phyloP scores from a whole-genome alignment of 2,888 invertebrate species.

The Pyrocoelia pectoralis region DNA sequence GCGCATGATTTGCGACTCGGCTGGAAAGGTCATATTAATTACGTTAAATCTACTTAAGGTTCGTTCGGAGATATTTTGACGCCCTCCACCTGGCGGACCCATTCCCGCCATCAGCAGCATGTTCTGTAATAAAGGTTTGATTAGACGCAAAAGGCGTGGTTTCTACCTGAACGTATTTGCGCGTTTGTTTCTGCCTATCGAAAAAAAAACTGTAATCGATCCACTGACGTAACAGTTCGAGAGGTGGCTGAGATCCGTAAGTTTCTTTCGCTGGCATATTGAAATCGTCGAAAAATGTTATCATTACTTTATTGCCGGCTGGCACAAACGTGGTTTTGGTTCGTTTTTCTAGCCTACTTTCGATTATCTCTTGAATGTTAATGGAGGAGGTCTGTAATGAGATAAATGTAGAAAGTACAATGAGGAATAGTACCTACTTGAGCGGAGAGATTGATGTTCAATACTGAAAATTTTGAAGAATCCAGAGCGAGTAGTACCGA shows the following conservation, averaged over 20 bases:
- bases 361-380: conserved; percentile 85
- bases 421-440: conserved; percentile 60
- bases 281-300: conserved; percentile 90
- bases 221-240: conserved; percentile 86
- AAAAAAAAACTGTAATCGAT: conserved; percentile 92
- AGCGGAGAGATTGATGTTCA: conserved; percentile 88
- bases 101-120: conserved; percentile 83
- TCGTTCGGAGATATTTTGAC: conserved; percentile 80
- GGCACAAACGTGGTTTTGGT: conserved; percentile 87
- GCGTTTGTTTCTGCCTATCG: conserved; percentile 79
- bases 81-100: conserved; percentile 88
- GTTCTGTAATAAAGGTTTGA: conserved; percentile 61
- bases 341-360: conserved; percentile 85
- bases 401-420: background rate
- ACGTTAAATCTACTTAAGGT: conserved; percentile 80
- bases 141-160: background rate
- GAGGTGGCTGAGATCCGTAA: conserved; percentile 88
- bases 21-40: conserved; percentile 84
- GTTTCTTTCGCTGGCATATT: conserved; percentile 92
- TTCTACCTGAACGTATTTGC: conserved; percentile 75
- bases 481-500: conserved; percentile 71
- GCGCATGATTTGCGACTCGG: conserved; percentile 76
- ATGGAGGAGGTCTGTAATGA: conserved; percentile 75
- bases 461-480: conserved; percentile 65
- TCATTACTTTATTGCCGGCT: conserved; percentile 81